A percentile compares a stretch with the other conserved stretches of the same genome.
These are phyloP conservation scores for Sarotherodon lohbergeri DNA, from an alignment of 2,113 vertebrate genomes.

Conservation along the genomic window DNA sequence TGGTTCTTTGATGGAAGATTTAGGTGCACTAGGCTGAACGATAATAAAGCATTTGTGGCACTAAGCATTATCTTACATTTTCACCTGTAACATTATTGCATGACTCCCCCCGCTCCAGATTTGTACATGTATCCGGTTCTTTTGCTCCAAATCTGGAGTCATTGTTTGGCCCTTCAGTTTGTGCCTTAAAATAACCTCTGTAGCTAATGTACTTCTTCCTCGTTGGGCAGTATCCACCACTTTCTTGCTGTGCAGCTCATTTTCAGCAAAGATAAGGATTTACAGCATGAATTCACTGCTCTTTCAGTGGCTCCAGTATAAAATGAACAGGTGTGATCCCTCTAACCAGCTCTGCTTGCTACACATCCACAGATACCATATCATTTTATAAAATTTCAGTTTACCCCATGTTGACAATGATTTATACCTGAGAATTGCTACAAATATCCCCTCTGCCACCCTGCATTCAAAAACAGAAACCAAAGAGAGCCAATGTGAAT, in stretches of 20 bases:
- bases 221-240: conserved; percentile 20
- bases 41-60: conserved; percentile 10
- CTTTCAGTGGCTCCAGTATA: background rate
- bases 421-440: conserved; percentile 41
- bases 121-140: background rate
- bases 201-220: conserved; percentile 42
- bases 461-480: conserved; percentile 14
- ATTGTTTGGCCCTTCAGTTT: conserved; percentile 37
- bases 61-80: conserved; percentile 40
- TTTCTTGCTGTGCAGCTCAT: conserved; percentile 32
- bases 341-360: background rate
- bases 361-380: background rate
- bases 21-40: background rate
- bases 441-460: conserved; percentile 9
- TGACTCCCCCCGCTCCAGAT: background rate
- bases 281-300: conserved; percentile 21
- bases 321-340: conserved; percentile 13
- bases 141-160: background rate
- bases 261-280: conserved; percentile 39
- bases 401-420: conserved; percentile 34
- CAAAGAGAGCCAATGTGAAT: conserved; percentile 53
- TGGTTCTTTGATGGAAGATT: conserved; percentile 20
- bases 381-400: conserved; percentile 26
- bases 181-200: conserved; percentile 24
- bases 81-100: conserved; percentile 27